Evolutionary conservation across 1,140 invertebrate genomes (phyloP), one percentile per base, ranked within the genome.

Genomic region (Hestina assimilis): DNA sequence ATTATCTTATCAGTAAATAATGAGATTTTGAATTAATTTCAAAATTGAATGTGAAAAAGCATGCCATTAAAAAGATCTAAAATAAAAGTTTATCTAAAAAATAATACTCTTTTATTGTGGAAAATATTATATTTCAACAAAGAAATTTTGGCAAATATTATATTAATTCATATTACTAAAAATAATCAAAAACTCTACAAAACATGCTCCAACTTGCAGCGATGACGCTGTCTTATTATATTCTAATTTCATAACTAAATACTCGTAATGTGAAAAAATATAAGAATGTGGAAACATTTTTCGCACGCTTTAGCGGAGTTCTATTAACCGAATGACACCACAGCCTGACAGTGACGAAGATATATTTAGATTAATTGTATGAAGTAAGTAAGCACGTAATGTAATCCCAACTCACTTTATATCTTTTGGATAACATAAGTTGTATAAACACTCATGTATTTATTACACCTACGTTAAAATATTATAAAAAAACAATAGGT

Each of bases 341-440:
- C n/a, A 29, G 21, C 17, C 26, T 52, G 48, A 52, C 48, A 52
- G 35, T 52, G 35, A 52, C 48, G 48, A 52, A 52, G 48, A 52
- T 23, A 15, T 4, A 52, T 51, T 38, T 24, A 52, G 48, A 52
- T 40, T 41, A 24, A 40, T 41, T 12, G 7, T 6, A 26, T 19
- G 33, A 8, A n/a, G 4, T 8, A 17, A 38, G 14, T 38, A 38
- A 14, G 33, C 33, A 38, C 8, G 17, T 38, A 19, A 38, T 19
- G 15, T 19, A 19, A 38, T 19, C 2, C 15, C 19, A 28, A 9
- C 33, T 38, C 9, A 38, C 9, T 8, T 0, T 19, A 38, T 19
- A 38, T 19, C 15, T 19, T 3, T 17, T 17, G 8, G 19, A 38
- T 19, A 38, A n/a, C 17, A 17, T 19, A 20, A 7, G 33, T 19